These are phyloP conservation scores for Tapirus terrestris DNA, from an alignment of 2,113 vertebrate species.

Conservation along the genomic window DNA sequence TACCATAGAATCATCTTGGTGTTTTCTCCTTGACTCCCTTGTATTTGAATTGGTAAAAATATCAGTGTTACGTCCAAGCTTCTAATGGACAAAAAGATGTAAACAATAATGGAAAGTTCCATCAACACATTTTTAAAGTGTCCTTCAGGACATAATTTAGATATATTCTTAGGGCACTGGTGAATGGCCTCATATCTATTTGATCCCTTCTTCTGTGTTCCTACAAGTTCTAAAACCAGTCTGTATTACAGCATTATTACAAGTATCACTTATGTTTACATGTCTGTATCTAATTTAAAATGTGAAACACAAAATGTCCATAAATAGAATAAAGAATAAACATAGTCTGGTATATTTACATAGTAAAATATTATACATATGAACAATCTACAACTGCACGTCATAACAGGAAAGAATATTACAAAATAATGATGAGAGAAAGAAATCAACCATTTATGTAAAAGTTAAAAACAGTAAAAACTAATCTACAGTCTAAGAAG, in stretches of 20 bases:
- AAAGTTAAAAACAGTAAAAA: background rate
- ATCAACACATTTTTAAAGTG: background rate
- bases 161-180: background rate
- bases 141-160: background rate
- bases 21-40: background rate
- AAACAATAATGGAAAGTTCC: background rate
- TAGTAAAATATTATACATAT: background rate
- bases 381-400: background rate
- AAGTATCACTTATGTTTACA: background rate
- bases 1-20: background rate
- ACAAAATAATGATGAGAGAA: background rate
- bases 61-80: background rate
- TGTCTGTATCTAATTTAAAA: background rate
- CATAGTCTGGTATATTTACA: background rate
- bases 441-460: background rate
- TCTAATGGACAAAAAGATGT: background rate
- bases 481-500: background rate
- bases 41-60: background rate
- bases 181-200: background rate
- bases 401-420: background rate
- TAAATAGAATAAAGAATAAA: too few species aligned
- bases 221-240: background rate
- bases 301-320: background rate
- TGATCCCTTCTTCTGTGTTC: too few species aligned
- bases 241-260: background rate